A percentile compares a stretch with the other conserved stretches of the same genome.
phyloP scores from a whole-genome alignment of 2,113 vertebrate species.

The Aegithalos caudatus region DNA sequence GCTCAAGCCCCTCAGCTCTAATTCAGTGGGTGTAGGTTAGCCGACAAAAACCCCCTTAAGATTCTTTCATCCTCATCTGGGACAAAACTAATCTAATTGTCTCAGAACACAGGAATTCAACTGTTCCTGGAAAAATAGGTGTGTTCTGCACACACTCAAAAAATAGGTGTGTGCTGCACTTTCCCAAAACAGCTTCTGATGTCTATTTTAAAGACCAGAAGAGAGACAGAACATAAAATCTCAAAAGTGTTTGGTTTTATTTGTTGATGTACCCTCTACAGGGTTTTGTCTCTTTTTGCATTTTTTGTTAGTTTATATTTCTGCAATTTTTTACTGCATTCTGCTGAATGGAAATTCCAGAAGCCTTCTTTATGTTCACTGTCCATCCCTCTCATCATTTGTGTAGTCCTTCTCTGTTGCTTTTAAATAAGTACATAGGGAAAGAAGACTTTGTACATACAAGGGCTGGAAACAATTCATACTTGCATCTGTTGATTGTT shows the following conservation, averaged over 20 bases:
- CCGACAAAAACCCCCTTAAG: not conserved
- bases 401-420: not conserved
- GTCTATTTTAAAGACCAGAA: not conserved
- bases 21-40: not conserved
- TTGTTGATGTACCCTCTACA: not conserved
- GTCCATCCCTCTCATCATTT: not conserved
- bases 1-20: not conserved
- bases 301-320: not conserved
- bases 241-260: not conserved
- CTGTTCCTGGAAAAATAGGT: not conserved
- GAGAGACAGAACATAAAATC: not conserved
- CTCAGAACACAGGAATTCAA: not conserved
- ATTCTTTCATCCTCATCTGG: not conserved
- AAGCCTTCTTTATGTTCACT: not conserved
- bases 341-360: not conserved
- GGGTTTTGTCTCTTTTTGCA: not conserved
- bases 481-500: fast-evolving
- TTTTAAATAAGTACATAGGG: not conserved
- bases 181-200: not conserved
- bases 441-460: not conserved
- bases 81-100: not conserved
- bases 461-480: not conserved
- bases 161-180: not conserved
- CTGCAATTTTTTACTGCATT: not conserved
- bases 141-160: not conserved